A percentile compares a stretch with the other conserved stretches of the same genome.
These are phyloP conservation scores for Calephelis virginiensis DNA, from an alignment of 1,140 invertebrate species.

Conservation along the genomic window DNA sequence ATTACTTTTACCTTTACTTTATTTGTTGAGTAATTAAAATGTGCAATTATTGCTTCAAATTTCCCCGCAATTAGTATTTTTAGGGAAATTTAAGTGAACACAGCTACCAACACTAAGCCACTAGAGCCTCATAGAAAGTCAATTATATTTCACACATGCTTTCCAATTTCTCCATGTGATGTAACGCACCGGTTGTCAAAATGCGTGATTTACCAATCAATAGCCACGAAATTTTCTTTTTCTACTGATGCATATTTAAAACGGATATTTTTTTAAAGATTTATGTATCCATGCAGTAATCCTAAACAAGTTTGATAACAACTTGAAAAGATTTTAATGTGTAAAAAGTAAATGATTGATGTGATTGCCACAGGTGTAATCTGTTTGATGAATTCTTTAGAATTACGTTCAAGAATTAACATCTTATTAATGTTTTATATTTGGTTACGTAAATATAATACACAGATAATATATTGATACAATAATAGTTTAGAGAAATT, in stretches of 20 bases:
- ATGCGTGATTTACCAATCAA: neutral
- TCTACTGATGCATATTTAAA: constrained; percentile 5
- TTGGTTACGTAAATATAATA: too few species aligned
- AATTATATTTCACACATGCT: constrained; percentile 4
- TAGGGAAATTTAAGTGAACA: neutral
- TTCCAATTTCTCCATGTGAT: constrained; percentile 9
- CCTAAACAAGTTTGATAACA: neutral
- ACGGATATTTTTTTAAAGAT: constrained; percentile 2
- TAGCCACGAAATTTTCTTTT: neutral
- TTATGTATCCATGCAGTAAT: neutral
- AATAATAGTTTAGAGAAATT: too few species aligned
- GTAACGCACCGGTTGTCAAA: constrained; percentile 9
- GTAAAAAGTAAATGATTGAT: neutral
- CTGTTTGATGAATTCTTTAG: neutral
- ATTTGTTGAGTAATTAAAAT: constrained; percentile 2
- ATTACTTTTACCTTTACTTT: neutral
- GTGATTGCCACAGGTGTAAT: neutral
- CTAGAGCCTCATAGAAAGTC: constrained; percentile 1
- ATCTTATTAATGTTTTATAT: too few species aligned
- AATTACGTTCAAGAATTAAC: too few species aligned
- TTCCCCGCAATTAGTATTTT: neutral
- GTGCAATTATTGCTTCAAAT: neutral
- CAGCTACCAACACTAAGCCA: neutral
- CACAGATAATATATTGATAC: too few species aligned
- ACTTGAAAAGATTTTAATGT: neutral